phyloP scores from a whole-genome alignment of 2,888 invertebrate species.

The Thymelicus lineola region DNA sequence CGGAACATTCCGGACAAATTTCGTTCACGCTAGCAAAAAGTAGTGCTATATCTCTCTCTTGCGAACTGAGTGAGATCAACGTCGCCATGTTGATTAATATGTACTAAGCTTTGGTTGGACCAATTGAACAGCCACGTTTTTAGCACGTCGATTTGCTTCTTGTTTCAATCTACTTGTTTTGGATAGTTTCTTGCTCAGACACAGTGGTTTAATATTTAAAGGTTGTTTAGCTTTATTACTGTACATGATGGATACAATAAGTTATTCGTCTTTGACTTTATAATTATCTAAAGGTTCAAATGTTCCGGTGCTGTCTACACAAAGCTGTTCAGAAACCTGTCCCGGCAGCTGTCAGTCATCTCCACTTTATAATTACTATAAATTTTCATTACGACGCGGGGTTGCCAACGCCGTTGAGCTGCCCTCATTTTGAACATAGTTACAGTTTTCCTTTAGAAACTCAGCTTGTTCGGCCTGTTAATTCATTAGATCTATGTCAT shows the following conservation, averaged over 20 bases:
- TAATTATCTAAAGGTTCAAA: background rate
- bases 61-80: too few species aligned
- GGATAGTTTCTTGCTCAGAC: too few species aligned
- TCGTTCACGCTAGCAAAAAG: too few species aligned
- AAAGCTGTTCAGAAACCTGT: slow-evolving; percentile 10
- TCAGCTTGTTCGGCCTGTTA: slow-evolving; percentile 4
- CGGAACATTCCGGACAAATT: too few species aligned
- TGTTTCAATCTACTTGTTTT: too few species aligned
- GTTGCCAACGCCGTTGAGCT: background rate
- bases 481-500: slow-evolving; percentile 6
- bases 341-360: slow-evolving; percentile 14
- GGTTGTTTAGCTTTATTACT: too few species aligned
- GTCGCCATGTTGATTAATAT: too few species aligned
- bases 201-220: too few species aligned
- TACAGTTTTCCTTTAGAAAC: slow-evolving; percentile 16
- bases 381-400: slow-evolving; percentile 24
- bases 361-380: slow-evolving; percentile 28
- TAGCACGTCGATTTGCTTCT: too few species aligned
- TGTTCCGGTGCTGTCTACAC: background rate
- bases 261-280: background rate
- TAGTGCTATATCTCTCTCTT: too few species aligned
- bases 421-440: slow-evolving; percentile 16
- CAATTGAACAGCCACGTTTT: too few species aligned
- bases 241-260: background rate
- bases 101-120: too few species aligned